Evolutionary conservation across 92 coral and sea anemone genomes (phyloP), one percentile per base, ranked within the genome.

Genomic region (Epizoanthus scotinus): DNA sequence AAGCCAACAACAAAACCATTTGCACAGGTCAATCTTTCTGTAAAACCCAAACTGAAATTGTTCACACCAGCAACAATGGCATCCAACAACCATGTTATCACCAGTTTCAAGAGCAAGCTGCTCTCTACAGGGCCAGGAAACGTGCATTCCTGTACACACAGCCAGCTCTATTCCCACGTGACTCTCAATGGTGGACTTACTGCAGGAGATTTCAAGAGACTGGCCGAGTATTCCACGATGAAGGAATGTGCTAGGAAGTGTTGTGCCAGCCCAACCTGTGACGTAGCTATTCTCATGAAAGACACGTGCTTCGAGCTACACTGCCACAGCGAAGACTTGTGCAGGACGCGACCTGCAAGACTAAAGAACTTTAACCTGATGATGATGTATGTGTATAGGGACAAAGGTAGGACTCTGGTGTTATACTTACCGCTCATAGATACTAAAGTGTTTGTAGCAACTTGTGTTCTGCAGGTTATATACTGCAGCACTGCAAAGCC

Each of bases 131-230:
- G 42, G 49, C 26, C 63, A 38, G 21, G 22, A 7, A 82, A 84
- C 28, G 78, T 71, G 49, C 84, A 69, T 61, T 65, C 77, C 2
- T 92, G 97, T 54, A 81, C 82, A 60, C 90, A 90, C 68, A 90
- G 97, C 84, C 85, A 87, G 25, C 87, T 89, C 0, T 91, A 93
- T 53, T 93, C 83, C 31, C 94, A 93, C 89, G 90, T 88, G 83
- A 93, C 98, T 1, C 85, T 95, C 56, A 85, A 82, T 18, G 99
- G 98, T n/a, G 99, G 99, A 6, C 90, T 95, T 2, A 81, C 70
- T 9, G 95, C 99, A 28, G 99, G 99, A n/a, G 70, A 82, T 61
- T 93, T 95, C 40, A 74, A 81, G 25, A 92, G 90, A 54, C 85
- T 95, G 55, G 99, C 94, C 54, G 96, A 91, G 79, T 69, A 34